Evolutionary conservation across 2,113 vertebrate species (phyloP).

Genomic region (Thalassarche chlororhynchos): DNA sequence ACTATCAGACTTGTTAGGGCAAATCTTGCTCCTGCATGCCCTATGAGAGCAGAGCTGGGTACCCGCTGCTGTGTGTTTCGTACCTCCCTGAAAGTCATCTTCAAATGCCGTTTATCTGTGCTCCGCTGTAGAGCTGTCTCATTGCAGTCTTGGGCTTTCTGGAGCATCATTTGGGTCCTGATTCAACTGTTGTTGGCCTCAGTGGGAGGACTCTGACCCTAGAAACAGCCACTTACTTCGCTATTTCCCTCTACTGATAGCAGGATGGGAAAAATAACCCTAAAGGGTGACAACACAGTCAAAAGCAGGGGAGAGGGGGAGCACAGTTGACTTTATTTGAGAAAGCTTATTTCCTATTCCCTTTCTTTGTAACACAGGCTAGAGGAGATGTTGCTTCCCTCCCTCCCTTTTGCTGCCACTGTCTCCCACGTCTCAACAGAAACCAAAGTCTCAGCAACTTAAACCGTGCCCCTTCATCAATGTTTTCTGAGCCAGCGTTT

Average conservation of each 20-base stretch:
- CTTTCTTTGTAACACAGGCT: not conserved
- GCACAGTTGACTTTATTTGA: not conserved
- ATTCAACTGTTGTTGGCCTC: not conserved
- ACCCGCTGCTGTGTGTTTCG: accelerated
- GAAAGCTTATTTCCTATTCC: not conserved
- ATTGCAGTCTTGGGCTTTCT: not conserved
- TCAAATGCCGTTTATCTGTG: not conserved
- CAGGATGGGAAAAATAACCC: not conserved
- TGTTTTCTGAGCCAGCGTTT: not conserved
- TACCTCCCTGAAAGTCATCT: not conserved
- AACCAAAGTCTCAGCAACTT: not conserved
- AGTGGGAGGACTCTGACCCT: not conserved
- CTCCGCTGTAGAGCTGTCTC: not conserved
- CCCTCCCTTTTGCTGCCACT: not conserved
- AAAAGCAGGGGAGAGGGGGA: not conserved
- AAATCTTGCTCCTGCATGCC: not conserved
- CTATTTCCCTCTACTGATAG: not conserved
- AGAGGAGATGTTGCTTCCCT: not conserved
- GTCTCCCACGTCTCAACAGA: not conserved
- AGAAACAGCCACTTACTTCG: not conserved
- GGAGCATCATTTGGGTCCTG: not conserved
- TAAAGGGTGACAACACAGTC: not conserved
- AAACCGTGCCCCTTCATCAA: not conserved
- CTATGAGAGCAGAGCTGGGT: not conserved
- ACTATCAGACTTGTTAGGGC: not conserved